Evolutionary conservation across 2,797 vertebrate species (phyloP), one percentile per base, ranked within the genome.

Genomic region (Scyliorhinus canicula): DNA sequence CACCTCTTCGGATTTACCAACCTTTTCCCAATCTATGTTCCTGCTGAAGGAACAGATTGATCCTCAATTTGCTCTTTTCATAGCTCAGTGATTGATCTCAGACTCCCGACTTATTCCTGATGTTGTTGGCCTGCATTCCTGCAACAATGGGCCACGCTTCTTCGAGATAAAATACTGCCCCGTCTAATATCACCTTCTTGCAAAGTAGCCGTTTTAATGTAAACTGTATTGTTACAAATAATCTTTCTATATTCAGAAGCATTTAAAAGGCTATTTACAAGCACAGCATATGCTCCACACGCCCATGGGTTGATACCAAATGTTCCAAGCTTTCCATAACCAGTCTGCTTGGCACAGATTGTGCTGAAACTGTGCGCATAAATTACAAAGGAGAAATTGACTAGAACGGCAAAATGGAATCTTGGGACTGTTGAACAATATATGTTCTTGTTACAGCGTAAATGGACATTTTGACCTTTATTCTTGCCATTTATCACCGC

Each of bases 381-480:
- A 91, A 26, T 91, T 63, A 63, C n/a, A 44, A 65, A 91, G n/a
- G 40, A 65, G 57, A 91, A 65, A 60, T 91, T 44, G 57, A 91
- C 60, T 91, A 7, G 5, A 91, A 60, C 57, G 28, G 44, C n/a
- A 1, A 91, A 60, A 31, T 63, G n/a, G 57, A 57, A 65, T 9
- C 60, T 26, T 60, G 86, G 50, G 50, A 86, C 50, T 86, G 55
- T 35, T 63, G 40, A 91, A 91, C 88, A 65, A 44, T 63, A 26
- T 65, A 44, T 4, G 16, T 26, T 63, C 63, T 91, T 24, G n/a
- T 40, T n/a, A 82, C 88, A 40, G 1, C 19, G 35, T 44, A 91
- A 91, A 44, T 91, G n/a, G 60, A 91, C n/a, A 63, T 35, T 65
- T 65, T 65, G n/a, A 91, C n/a, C 88, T 91, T 91, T 26, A 44